Evolutionary conservation across 2,113 vertebrate genomes (phyloP).

Genomic region (Capreolus pygargus): DNA sequence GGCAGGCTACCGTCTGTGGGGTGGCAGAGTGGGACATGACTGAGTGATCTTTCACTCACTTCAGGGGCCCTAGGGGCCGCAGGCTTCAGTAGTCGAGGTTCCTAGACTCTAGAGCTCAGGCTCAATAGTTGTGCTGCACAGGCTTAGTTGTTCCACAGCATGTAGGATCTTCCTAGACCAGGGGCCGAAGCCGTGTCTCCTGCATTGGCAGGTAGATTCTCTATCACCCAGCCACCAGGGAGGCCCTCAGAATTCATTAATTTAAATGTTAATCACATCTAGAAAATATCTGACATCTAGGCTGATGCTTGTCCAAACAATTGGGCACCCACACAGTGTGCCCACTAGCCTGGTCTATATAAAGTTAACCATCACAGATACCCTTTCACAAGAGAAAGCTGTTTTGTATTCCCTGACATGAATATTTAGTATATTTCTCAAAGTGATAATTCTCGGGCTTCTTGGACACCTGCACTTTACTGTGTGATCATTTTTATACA

Average conservation of each 20-base stretch:
- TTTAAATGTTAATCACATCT: neutral
- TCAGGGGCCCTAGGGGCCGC: neutral
- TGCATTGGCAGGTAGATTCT: neutral
- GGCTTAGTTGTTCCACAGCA: neutral
- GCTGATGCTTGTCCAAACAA: neutral
- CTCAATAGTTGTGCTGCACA: neutral
- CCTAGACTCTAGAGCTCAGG: neutral
- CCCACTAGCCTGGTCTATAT: neutral
- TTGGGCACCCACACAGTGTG: neutral
- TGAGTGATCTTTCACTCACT: neutral
- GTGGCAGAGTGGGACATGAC: neutral
- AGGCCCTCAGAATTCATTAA: neutral
- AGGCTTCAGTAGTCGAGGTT: neutral
- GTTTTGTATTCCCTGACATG: neutral
- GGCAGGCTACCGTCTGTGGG: neutral
- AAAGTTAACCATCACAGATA: neutral
- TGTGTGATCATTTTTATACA: neutral
- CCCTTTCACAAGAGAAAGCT: neutral
- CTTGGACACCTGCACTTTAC: neutral
- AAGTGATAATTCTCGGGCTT: neutral
- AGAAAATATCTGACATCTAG: neutral
- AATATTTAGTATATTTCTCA: neutral
- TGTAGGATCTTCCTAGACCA: neutral
- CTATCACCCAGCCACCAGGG: neutral
- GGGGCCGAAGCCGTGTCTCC: neutral